These are phyloP conservation scores for Hozukius guyotensis DNA, from an alignment of 2,797 vertebrate genomes.

Conservation along the genomic window DNA sequence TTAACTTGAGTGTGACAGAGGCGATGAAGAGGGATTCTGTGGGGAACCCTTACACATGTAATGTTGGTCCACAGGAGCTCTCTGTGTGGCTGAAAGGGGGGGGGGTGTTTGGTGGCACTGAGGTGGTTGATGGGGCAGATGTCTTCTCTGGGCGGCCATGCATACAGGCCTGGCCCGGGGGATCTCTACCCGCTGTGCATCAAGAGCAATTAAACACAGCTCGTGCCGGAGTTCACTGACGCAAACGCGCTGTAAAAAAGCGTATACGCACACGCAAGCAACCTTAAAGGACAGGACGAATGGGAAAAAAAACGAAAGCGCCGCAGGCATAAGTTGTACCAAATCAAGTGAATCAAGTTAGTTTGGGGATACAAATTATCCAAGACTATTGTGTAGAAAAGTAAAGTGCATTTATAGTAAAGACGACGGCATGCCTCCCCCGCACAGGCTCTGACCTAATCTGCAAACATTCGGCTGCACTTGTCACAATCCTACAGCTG, in stretches of 20 bases:
- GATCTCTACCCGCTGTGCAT: slow-evolving; percentile 64
- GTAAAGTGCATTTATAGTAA: slow-evolving; percentile 12
- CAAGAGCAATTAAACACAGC: slow-evolving; percentile 71
- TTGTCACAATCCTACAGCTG: slow-evolving; percentile 19
- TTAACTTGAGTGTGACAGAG: slow-evolving; percentile 37
- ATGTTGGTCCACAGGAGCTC: slow-evolving; percentile 37
- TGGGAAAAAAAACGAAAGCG: background rate
- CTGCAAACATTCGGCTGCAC: background rate
- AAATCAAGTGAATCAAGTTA: slow-evolving; percentile 16
- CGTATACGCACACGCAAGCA: slow-evolving; percentile 35
- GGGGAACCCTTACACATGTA: slow-evolving; percentile 49
- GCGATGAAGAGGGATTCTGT: slow-evolving; percentile 31
- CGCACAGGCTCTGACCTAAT: slow-evolving; percentile 12
- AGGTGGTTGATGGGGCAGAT: slow-evolving; percentile 66
- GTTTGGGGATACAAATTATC: slow-evolving; percentile 30
- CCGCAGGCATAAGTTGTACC: slow-evolving; percentile 22
- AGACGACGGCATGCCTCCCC: background rate
- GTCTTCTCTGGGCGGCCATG: slow-evolving; percentile 63
- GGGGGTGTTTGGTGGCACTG: slow-evolving; percentile 44
- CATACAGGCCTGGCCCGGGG: slow-evolving; percentile 59
- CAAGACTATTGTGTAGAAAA: slow-evolving; percentile 18
- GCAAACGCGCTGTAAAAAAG: slow-evolving; percentile 61
- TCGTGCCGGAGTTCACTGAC: slow-evolving; percentile 53
- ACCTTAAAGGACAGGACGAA: slow-evolving; percentile 53
- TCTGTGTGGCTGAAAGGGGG: slow-evolving; percentile 7